Conservation (phyloP, 2,888 invertebrate genomes). For the Neoscelio sp. region DNA sequence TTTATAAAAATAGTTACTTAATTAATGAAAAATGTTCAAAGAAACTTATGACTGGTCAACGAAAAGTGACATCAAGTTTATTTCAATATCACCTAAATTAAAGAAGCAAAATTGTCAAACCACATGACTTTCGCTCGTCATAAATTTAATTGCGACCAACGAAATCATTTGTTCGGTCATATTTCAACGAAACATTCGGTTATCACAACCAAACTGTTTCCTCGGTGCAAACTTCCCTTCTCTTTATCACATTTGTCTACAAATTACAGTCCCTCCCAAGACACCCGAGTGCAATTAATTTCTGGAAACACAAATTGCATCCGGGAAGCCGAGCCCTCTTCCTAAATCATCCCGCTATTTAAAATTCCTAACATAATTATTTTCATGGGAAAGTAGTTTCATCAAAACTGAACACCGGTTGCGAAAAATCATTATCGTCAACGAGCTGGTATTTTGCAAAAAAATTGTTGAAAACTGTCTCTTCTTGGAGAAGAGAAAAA, state of each 20-base stretch:
- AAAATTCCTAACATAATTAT: constrained; percentile 52
- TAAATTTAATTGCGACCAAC: no score
- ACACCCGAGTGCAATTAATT: constrained; percentile 49
- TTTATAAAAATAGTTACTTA: no score
- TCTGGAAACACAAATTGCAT: constrained; percentile 42
- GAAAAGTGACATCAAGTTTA: no score
- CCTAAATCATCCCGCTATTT: constrained; percentile 13
- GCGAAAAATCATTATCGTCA: constrained; percentile 40
- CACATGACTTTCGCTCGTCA: no score
- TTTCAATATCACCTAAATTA: no score
- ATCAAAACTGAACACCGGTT: constrained; percentile 25
- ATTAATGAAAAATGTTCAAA: no score
- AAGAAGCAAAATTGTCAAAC: no score
- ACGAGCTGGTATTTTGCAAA: constrained; percentile 21
- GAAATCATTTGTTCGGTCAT: no score
- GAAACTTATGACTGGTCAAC: no score
- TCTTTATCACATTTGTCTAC: constrained; percentile 42
- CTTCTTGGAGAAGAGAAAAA: neutral
- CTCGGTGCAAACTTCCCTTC: no score
- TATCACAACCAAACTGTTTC: no score
- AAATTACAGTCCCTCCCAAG: constrained; percentile 38
- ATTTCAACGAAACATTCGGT: no score
- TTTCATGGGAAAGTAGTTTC: constrained; percentile 45
- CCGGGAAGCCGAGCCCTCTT: neutral
- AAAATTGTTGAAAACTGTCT: constrained; percentile 5